These are phyloP conservation scores for Ceratina calcarata DNA, from an alignment of 1,140 invertebrate genomes.

Conservation along the genomic window DNA sequence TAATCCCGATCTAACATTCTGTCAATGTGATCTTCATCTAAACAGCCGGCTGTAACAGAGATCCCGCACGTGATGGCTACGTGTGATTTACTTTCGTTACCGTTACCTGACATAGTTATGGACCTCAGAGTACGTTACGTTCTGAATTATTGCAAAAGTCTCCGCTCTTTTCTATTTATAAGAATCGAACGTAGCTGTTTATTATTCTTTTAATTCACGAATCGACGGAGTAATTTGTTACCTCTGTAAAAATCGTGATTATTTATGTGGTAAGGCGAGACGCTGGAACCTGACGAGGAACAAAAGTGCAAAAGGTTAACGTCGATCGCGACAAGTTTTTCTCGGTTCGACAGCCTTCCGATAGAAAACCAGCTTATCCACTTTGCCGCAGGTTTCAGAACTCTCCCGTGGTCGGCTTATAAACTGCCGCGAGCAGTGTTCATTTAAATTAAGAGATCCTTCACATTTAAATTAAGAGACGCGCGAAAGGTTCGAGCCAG, in stretches of 20 bases:
- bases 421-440: not conserved
- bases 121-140: not conserved
- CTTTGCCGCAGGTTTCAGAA: slow-evolving; percentile 18
- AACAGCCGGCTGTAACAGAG: not conserved
- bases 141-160: not conserved
- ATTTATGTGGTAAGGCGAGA: not conserved
- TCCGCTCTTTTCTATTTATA: not conserved
- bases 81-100: slow-evolving; percentile 34
- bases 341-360: slow-evolving; percentile 10
- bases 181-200: too few species aligned
- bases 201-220: too few species aligned
- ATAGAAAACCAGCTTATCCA: slow-evolving; percentile 46
- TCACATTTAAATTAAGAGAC: slow-evolving; percentile 3
- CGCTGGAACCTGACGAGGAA: not conserved
- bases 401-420: not conserved
- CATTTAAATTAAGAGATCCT: not conserved
- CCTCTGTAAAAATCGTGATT: too few species aligned
- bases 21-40: slow-evolving; percentile 1
- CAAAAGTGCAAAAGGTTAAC: slow-evolving; percentile 25
- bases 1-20: slow-evolving; percentile 18
- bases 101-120: slow-evolving; percentile 11
- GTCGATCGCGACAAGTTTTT: slow-evolving; percentile 40
- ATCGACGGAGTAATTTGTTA: too few species aligned
- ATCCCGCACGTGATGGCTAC: not conserved
- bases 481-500: not conserved